A percentile compares a stretch with the other conserved stretches of the same genome.
Evolutionary conservation across 2,113 vertebrate genomes (phyloP).

Genomic region (Lonchura striata): DNA sequence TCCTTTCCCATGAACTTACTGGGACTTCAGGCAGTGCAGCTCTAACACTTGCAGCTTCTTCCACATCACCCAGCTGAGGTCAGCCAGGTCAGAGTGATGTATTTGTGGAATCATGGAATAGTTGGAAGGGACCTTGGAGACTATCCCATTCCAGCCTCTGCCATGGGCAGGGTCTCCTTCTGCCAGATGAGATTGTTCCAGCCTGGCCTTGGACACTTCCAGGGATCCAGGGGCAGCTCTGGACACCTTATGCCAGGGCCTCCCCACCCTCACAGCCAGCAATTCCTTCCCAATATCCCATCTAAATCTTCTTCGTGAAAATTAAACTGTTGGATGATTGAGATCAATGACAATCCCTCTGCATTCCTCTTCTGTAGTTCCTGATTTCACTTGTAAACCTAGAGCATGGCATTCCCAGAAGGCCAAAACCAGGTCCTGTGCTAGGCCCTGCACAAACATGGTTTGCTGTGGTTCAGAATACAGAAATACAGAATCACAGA

Average conservation of each 20-base stretch:
- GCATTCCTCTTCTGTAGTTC: background rate
- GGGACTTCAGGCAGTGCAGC: background rate
- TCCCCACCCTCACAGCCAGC: rapidly evolving
- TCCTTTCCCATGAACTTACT: background rate
- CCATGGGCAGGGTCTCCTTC: background rate
- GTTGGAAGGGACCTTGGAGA: background rate
- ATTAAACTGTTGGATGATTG: rapidly evolving
- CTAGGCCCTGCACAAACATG: rapidly evolving
- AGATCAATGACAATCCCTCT: background rate
- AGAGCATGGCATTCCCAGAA: background rate
- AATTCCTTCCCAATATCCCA: background rate
- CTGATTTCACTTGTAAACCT: background rate
- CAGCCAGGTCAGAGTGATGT: background rate
- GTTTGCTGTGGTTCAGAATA: background rate
- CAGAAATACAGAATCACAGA: background rate
- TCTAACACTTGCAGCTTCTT: background rate
- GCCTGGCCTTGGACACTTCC: rapidly evolving
- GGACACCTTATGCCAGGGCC: background rate
- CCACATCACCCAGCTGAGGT: background rate
- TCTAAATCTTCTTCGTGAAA: no score
- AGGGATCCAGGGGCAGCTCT: background rate
- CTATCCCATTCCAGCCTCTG: background rate
- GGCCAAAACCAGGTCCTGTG: background rate
- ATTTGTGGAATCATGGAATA: background rate
- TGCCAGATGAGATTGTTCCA: background rate